phyloP scores from a whole-genome alignment of 1,140 invertebrate species.

The Diprion similis region DNA sequence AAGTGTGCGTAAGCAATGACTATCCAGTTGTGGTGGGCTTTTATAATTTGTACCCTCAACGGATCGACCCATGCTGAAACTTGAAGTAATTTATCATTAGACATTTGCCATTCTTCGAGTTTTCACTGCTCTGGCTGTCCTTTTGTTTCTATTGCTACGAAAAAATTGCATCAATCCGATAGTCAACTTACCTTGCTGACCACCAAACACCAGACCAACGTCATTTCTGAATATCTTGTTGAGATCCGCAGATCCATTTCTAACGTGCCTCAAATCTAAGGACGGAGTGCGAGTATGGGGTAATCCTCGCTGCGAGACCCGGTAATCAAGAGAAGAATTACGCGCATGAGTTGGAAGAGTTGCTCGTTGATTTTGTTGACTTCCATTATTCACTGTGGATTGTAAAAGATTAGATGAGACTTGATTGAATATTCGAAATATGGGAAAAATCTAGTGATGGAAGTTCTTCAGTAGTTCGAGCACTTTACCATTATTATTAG shows the following conservation, averaged over 20 bases:
- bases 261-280: slow-evolving; percentile 78
- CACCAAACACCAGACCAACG: slow-evolving; percentile 72
- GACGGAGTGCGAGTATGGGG: slow-evolving; percentile 84
- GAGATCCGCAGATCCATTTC: slow-evolving; percentile 80
- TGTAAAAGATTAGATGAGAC: background rate
- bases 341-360: slow-evolving; percentile 66
- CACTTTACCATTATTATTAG: slow-evolving; percentile 38
- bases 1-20: slow-evolving; percentile 96
- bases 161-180: slow-evolving; percentile 3
- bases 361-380: slow-evolving; percentile 47
- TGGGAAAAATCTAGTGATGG: no score
- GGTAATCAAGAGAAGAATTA: slow-evolving; percentile 82
- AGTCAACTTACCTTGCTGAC: slow-evolving; percentile 63
- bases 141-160: background rate
- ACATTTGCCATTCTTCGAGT: background rate
- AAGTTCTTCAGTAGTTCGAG: slow-evolving; percentile 10
- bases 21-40: slow-evolving; percentile 98
- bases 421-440: background rate
- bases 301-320: slow-evolving; percentile 60
- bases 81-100: slow-evolving; percentile 37
- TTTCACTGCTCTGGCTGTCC: background rate
- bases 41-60: slow-evolving; percentile 89
- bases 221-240: slow-evolving; percentile 79
- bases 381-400: slow-evolving; percentile 25
- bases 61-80: slow-evolving; percentile 81